Conservation (phyloP, 1,140 invertebrate genomes). For the Macrobrachium nipponense region DNA sequence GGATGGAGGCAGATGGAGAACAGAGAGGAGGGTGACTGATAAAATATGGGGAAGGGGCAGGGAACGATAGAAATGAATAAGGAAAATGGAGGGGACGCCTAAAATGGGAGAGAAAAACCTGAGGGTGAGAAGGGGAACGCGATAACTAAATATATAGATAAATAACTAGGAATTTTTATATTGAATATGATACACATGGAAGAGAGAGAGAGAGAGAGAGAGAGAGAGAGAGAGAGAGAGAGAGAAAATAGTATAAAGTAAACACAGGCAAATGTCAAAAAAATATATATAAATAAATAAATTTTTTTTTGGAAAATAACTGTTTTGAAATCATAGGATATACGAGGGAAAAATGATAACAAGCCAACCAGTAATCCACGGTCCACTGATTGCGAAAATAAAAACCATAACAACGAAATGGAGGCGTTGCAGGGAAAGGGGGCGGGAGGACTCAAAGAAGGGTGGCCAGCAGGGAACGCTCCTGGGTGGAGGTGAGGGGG, state of each 20-base stretch:
- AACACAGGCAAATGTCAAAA: background rate
- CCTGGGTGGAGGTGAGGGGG: too few relatives aligned
- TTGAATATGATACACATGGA: background rate
- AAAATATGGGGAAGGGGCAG: background rate
- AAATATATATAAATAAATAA: too few relatives aligned
- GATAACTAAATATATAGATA: background rate
- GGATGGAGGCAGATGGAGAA: background rate
- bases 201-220: slow-evolving; percentile 3
- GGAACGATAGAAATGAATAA: background rate
- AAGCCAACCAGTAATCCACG: too few relatives aligned
- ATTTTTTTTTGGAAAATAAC: too few relatives aligned
- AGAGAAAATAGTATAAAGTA: background rate
- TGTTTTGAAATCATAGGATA: too few relatives aligned
- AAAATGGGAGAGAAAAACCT: background rate
- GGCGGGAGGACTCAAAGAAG: too few relatives aligned
- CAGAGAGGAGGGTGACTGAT: background rate
- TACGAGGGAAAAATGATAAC: too few relatives aligned
- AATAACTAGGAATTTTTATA: background rate
- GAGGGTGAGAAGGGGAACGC: background rate
- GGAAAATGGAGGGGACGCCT: background rate
- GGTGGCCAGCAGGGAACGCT: too few relatives aligned
- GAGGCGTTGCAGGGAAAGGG: too few relatives aligned
- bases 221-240: slow-evolving; percentile 20
- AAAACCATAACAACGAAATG: too few relatives aligned
- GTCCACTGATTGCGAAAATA: too few relatives aligned